Percentiles rank a stretch among this genome's conserved stretches.
These are phyloP conservation scores for Octopus bimaculoides DNA, from an alignment of 1,140 invertebrate species.

Conservation along the genomic window DNA sequence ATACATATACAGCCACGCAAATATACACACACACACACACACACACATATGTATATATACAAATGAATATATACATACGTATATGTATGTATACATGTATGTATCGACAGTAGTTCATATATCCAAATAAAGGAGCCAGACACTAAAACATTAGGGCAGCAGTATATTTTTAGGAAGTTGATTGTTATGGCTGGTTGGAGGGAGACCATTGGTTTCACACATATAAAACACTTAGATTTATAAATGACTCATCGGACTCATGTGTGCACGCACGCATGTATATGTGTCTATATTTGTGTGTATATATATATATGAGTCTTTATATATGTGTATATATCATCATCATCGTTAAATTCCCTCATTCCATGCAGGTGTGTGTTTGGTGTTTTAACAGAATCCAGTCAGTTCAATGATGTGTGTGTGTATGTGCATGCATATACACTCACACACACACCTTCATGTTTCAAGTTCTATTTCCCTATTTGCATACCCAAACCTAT, in stretches of 20 bases:
- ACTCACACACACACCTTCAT: no score
- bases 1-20: neutral
- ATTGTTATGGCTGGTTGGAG: no score
- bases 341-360: no score
- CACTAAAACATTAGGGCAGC: no score
- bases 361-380: no score
- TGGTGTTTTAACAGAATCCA: no score
- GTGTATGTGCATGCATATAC: no score
- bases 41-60: neutral
- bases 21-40: neutral
- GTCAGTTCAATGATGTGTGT: no score
- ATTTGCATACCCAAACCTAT: no score
- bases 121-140: neutral
- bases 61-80: neutral
- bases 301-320: neutral
- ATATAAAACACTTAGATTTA: neutral
- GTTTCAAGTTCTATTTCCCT: no score
- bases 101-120: neutral
- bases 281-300: neutral
- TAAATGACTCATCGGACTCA: neutral
- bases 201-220: neutral
- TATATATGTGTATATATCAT: no score
- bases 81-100: neutral
- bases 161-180: no score
- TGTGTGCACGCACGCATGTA: neutral